Percentiles rank a stretch among this genome's conserved stretches.
phyloP scores from a whole-genome alignment of 2,797 vertebrate genomes.

The Atherinosoma microstoma region DNA sequence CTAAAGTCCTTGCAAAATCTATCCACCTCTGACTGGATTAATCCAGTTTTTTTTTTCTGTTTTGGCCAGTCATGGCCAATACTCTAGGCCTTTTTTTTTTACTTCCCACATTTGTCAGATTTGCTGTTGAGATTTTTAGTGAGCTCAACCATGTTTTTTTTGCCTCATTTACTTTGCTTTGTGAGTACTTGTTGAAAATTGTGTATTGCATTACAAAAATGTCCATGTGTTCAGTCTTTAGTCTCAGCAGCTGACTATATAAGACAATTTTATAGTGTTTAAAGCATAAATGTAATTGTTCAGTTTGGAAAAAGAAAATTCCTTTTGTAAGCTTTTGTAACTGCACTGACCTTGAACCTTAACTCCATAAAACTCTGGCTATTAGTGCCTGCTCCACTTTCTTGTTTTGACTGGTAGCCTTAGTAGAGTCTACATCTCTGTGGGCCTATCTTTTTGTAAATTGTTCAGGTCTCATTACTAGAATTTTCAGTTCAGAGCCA shows the following conservation, averaged over 20 bases:
- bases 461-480: constrained; percentile 8
- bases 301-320: neutral
- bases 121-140: neutral
- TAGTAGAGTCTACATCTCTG: neutral
- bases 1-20: neutral
- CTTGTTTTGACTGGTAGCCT: constrained; percentile 1
- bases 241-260: neutral
- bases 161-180: neutral
- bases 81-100: neutral
- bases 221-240: neutral
- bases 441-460: neutral
- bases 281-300: neutral
- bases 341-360: constrained; percentile 12
- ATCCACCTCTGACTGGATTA: neutral
- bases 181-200: neutral
- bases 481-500: neutral
- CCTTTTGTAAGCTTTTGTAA: constrained; percentile 5
- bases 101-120: neutral
- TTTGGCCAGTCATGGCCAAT: neutral
- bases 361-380: neutral
- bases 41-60: neutral
- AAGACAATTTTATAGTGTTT: neutral
- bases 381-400: constrained; percentile 1
- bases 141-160: neutral
- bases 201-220: neutral